Percentiles rank a stretch among this genome's conserved stretches.
phyloP scores from a whole-genome alignment of 2,113 vertebrate species.

The Fukomys damarensis region DNA sequence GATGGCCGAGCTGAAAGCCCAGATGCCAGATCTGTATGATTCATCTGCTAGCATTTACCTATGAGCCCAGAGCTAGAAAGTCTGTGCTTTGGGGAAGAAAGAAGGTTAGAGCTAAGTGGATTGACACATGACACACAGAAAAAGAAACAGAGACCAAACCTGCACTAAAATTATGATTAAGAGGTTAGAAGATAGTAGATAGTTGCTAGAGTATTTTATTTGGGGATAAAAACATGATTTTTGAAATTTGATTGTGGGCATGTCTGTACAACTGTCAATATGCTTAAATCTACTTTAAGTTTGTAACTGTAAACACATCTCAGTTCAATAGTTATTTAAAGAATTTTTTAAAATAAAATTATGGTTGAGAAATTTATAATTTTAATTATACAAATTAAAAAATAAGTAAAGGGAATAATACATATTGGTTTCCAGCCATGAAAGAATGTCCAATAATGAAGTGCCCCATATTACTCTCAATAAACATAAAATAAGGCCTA shows the following conservation, averaged over 20 bases:
- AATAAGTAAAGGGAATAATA: background rate
- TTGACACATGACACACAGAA: conserved; percentile 21
- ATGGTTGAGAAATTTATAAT: background rate
- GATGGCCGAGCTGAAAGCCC: conserved; percentile 67
- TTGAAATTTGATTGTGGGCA: background rate
- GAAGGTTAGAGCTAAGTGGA: conserved; percentile 36
- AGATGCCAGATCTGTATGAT: conserved; percentile 16
- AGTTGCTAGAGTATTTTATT: background rate
- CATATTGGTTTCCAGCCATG: background rate
- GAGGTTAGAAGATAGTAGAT: background rate
- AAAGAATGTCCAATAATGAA: background rate
- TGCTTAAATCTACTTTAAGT: background rate
- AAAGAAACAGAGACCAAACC: conserved; percentile 27
- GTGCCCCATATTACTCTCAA: background rate
- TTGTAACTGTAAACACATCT: background rate
- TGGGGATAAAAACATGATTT: background rate
- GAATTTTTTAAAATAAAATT: background rate
- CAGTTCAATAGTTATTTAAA: background rate
- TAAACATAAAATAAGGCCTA: background rate
- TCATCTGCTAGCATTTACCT: conserved; percentile 41
- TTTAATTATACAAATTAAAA: background rate
- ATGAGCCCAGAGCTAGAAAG: conserved; percentile 50
- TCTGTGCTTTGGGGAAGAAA: background rate
- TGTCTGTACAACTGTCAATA: background rate
- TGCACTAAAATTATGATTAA: background rate